These are phyloP conservation scores for Seriola dumerili DNA, from an alignment of 2,113 vertebrate species.

Conservation along the genomic window DNA sequence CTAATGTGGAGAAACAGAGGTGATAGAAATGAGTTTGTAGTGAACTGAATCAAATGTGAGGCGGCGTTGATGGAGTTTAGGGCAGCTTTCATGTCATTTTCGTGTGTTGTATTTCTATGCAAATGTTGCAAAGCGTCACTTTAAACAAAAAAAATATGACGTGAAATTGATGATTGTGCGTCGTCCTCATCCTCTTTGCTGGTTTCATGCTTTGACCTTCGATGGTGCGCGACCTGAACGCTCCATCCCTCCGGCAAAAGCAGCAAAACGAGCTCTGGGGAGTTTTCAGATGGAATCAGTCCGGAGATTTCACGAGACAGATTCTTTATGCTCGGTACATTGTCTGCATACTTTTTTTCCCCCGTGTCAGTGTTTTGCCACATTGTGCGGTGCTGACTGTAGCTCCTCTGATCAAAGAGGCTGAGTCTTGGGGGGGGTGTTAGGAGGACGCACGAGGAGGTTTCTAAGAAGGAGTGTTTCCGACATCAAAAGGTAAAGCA, in stretches of 20 bases:
- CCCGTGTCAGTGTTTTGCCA: constrained; percentile 43
- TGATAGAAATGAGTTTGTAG: too few relatives aligned
- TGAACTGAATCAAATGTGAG: background rate
- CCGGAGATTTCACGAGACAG: constrained; percentile 31
- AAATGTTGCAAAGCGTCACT: background rate
- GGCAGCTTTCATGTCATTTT: too few relatives aligned
- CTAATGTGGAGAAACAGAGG: background rate
- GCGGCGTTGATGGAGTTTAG: background rate
- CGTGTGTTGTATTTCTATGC: background rate
- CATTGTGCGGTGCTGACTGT: constrained; percentile 26
- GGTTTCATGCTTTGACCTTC: constrained; percentile 13
- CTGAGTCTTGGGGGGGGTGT: constrained; percentile 43
- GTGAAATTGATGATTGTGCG: background rate
- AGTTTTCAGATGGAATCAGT: constrained; percentile 38
- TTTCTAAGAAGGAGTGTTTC: constrained; percentile 44
- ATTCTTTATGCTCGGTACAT: background rate
- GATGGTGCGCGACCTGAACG: background rate
- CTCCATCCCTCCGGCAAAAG: background rate
- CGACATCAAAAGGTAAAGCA: constrained; percentile 60
- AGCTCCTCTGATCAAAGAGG: constrained; percentile 62
- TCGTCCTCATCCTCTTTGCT: background rate
- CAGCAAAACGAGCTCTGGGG: background rate
- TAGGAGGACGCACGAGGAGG: constrained; percentile 39
- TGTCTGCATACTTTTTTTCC: constrained; percentile 24
- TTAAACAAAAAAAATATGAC: background rate